Conservation (phyloP, 2,797 vertebrate species). For the Synaphobranchus kaupii region DNA sequence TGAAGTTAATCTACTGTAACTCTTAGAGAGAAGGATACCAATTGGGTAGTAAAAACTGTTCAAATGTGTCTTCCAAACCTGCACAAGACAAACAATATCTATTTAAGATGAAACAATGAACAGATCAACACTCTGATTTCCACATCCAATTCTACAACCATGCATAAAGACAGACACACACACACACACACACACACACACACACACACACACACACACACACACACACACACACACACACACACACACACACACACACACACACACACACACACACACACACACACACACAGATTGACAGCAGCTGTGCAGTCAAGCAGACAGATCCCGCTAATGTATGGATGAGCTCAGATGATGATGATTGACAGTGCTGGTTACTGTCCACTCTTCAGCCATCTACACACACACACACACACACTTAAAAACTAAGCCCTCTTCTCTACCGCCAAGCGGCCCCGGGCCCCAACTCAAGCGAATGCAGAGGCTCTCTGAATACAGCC, state of each 20-base stretch:
- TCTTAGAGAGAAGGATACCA: neutral
- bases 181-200: neutral
- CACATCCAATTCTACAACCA: neutral
- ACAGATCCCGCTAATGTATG: neutral
- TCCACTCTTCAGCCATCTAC: neutral
- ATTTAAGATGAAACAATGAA: too few relatives aligned
- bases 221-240: too few relatives aligned
- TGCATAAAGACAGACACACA: neutral
- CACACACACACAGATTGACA: neutral
- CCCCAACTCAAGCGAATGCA: constrained; percentile 33
- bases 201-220: too few relatives aligned
- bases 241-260: too few relatives aligned
- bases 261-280: too few relatives aligned
- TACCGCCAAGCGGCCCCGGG: constrained; percentile 28
- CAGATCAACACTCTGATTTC: neutral
- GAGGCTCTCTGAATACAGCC: constrained; percentile 68
- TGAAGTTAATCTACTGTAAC: neutral
- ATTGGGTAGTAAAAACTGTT: neutral
- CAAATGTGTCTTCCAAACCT: too few relatives aligned
- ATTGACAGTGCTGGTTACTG: neutral
- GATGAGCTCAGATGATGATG: neutral
- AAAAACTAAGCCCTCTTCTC: constrained; percentile 1
- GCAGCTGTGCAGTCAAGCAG: too few relatives aligned
- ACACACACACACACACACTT: neutral
- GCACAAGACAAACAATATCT: too few relatives aligned